A percentile compares a stretch with the other conserved stretches of the same genome.
Evolutionary conservation across 1,140 invertebrate species (phyloP).

Genomic region (Sinella curviseta): DNA sequence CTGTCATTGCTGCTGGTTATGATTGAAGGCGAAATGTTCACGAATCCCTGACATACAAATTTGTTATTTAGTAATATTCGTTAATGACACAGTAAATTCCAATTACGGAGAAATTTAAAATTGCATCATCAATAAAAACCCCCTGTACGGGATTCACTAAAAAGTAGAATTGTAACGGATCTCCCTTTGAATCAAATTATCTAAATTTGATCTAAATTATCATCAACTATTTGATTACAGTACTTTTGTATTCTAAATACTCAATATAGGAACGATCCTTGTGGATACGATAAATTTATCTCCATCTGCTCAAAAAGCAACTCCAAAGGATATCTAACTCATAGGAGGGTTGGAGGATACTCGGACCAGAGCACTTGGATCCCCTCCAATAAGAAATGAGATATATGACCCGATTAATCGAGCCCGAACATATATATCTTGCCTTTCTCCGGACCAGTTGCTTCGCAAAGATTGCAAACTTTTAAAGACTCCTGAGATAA

Average conservation of each 20-base stretch:
- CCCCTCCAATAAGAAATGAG: slow-evolving; percentile 52
- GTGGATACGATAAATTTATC: slow-evolving; percentile 72
- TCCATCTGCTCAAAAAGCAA: slow-evolving; percentile 63
- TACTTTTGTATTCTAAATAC: background rate
- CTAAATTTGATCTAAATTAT: no score
- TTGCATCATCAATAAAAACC: no score
- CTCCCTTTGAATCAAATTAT: no score
- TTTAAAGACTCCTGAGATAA: slow-evolving; percentile 57
- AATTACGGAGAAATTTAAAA: no score
- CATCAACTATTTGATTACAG: no score
- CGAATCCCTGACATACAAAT: no score
- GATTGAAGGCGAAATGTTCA: no score
- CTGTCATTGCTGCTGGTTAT: no score
- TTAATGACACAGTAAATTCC: no score
- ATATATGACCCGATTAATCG: slow-evolving; percentile 59
- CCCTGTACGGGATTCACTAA: no score
- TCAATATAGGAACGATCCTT: slow-evolving; percentile 67
- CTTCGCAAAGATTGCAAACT: slow-evolving; percentile 68
- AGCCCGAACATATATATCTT: slow-evolving; percentile 63
- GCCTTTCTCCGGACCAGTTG: slow-evolving; percentile 60
- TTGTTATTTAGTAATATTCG: no score
- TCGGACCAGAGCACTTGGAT: slow-evolving; percentile 50
- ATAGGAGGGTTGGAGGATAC: slow-evolving; percentile 52
- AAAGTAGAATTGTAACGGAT: no score
- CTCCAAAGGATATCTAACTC: slow-evolving; percentile 62